Conservation (phyloP, 2,113 vertebrate genomes). For the Mobula birostris region DNA sequence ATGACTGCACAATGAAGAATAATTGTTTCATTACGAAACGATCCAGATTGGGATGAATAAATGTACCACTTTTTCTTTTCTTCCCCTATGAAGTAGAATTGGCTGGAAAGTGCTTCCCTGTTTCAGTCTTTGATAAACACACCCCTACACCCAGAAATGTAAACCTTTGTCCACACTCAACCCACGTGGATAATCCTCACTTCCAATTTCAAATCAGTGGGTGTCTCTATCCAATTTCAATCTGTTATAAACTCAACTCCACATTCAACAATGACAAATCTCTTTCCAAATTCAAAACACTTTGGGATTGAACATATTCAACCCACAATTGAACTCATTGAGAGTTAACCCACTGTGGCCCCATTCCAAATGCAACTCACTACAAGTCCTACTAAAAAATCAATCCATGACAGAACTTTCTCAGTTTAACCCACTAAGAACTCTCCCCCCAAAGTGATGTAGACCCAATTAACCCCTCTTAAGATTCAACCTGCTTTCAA, state of each 20-base stretch:
- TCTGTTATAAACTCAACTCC: too few relatives aligned
- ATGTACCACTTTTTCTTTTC: not conserved
- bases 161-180: too few relatives aligned
- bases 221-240: too few relatives aligned
- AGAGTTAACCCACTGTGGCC: not conserved
- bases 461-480: not conserved
- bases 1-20: not conserved
- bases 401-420: not conserved
- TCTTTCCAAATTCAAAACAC: too few relatives aligned
- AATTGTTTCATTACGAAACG: not conserved
- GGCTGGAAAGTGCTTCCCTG: not conserved
- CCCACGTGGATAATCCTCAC: too few relatives aligned
- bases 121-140: too few relatives aligned
- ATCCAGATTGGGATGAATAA: not conserved
- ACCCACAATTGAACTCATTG: too few relatives aligned
- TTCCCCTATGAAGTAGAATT: not conserved
- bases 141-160: too few relatives aligned
- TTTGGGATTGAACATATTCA: too few relatives aligned
- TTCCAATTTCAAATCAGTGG: too few relatives aligned
- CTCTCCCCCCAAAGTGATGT: not conserved
- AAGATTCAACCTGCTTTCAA: not conserved
- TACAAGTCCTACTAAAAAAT: not conserved
- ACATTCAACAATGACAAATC: too few relatives aligned
- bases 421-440: not conserved
- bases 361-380: not conserved